Evolutionary conservation across 2,113 vertebrate genomes (phyloP), one percentile per base, ranked within the genome.

Genomic region (Lutjanus erythropterus): DNA sequence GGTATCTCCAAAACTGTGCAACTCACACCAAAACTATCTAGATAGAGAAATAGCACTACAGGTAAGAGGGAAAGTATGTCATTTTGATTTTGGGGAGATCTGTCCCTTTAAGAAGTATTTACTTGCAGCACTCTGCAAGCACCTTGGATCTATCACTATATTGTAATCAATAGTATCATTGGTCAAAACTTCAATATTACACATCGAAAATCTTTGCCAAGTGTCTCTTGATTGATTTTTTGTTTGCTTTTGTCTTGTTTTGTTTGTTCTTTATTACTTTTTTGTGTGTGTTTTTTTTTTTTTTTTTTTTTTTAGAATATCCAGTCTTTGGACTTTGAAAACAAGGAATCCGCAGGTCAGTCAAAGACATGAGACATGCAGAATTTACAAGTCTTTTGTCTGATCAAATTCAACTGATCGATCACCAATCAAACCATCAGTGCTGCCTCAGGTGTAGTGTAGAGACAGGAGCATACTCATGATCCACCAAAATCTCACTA

Each of bases 331-430:
- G 73, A 69, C 69, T 80, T 86, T 81, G 19, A 79, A 79, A 81
- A 71, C 49, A 76, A 12, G 15, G 33, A 84, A 87, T 84, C 75
- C 23, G 59, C 85, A 87, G 61, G 60, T 85, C 83, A 58, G 71
- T 89, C 78, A 85, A 84, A 80, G 77, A 86, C 76, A 72, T 83
- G 72, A 86, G 84, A 90, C 91, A 92, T 93, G 92, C 92, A 93
- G 79, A 91, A 93, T 92, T 87, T 93, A 94, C 91, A 93, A 93
- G 89, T 92, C 69, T 86, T 86, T 89, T 53, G 55, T 46, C 53
- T 60, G 72, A 81, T 84, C 27, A 61, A 84, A 80, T 71, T 87
- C 58, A 85, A 59, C 44, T 25, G 7, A 60, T 69, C 29, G 7
- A 60, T 69, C 61, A 56, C 25, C 39, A 71, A 71, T 61, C 41